Evolutionary conservation across 2,113 vertebrate genomes (phyloP).

Genomic region (Vimba vimba): DNA sequence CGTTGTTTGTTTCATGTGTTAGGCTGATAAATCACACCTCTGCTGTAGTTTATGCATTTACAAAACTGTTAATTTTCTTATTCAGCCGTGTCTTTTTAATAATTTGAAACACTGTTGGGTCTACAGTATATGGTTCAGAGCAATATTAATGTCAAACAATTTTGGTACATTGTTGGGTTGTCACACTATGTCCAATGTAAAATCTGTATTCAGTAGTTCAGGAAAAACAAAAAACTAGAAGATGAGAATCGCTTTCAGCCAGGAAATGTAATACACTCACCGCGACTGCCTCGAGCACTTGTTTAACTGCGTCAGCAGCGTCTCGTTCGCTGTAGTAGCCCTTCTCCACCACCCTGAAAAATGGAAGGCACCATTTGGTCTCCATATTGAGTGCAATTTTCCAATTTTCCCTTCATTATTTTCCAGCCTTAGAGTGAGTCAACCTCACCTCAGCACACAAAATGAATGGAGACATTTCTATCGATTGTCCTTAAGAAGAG

Average conservation of each 20-base stretch:
- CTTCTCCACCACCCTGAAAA: slow-evolving; percentile 86
- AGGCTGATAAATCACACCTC: neutral
- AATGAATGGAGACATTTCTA: slow-evolving; percentile 32
- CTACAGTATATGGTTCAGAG: neutral
- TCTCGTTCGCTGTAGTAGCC: slow-evolving; percentile 89
- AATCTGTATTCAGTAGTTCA: neutral
- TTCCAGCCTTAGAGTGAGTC: slow-evolving; percentile 46
- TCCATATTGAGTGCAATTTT: neutral
- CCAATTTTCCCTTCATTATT: slow-evolving; percentile 34
- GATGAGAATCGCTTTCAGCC: neutral
- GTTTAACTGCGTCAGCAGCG: slow-evolving; percentile 86
- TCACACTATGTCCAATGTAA: neutral
- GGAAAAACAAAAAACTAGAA: neutral
- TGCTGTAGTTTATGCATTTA: neutral
- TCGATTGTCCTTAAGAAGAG: slow-evolving; percentile 6
- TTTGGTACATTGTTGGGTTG: neutral
- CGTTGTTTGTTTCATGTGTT: neutral
- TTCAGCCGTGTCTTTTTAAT: neutral
- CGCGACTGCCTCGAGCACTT: slow-evolving; percentile 86
- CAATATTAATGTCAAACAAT: neutral
- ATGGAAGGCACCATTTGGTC: slow-evolving; percentile 47
- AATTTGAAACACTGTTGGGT: neutral
- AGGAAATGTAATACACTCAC: slow-evolving; percentile 73
- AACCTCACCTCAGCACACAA: slow-evolving; percentile 12
- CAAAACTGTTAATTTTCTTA: neutral